A percentile compares a stretch with the other conserved stretches of the same genome.
Evolutionary conservation across 2,888 invertebrate genomes (phyloP).

Genomic region (Oscheius sp.): DNA sequence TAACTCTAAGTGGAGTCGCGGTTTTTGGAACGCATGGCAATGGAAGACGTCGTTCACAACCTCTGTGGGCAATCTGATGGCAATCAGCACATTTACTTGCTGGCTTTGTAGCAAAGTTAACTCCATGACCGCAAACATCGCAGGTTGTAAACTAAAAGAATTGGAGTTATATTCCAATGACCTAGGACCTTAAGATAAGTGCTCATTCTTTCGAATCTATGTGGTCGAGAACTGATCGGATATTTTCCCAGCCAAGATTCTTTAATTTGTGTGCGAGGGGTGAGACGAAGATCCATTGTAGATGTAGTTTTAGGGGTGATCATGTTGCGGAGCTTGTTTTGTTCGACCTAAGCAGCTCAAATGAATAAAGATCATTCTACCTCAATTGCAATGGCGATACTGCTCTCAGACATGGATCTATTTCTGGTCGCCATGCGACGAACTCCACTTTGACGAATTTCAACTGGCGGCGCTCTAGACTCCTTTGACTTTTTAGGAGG

Average conservation of each 20-base stretch:
- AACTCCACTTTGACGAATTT: not conserved
- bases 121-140: slow-evolving; percentile 46
- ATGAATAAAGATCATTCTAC: not conserved
- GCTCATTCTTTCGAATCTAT: slow-evolving; percentile 32
- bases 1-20: slow-evolving; percentile 21
- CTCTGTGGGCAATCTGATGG: slow-evolving; percentile 49
- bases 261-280: not conserved
- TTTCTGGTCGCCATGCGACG: slow-evolving; percentile 17
- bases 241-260: slow-evolving; percentile 27
- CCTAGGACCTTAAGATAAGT: slow-evolving; percentile 31
- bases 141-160: slow-evolving; percentile 44
- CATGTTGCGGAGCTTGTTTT: not conserved
- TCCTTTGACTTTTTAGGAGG: slow-evolving; percentile 27
- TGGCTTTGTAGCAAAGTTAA: slow-evolving; percentile 40
- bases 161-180: not conserved
- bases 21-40: slow-evolving; percentile 31
- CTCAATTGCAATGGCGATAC: slow-evolving; percentile 7
- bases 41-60: slow-evolving; percentile 32
- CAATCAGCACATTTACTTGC: slow-evolving; percentile 54
- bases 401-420: slow-evolving; percentile 38
- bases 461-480: not conserved
- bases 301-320: slow-evolving; percentile 16
- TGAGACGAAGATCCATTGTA: slow-evolving; percentile 17
- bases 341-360: not conserved
- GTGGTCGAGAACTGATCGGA: slow-evolving; percentile 14